Evolutionary conservation across 2,113 vertebrate genomes (phyloP).

Genomic region (Centropus bengalensis): DNA sequence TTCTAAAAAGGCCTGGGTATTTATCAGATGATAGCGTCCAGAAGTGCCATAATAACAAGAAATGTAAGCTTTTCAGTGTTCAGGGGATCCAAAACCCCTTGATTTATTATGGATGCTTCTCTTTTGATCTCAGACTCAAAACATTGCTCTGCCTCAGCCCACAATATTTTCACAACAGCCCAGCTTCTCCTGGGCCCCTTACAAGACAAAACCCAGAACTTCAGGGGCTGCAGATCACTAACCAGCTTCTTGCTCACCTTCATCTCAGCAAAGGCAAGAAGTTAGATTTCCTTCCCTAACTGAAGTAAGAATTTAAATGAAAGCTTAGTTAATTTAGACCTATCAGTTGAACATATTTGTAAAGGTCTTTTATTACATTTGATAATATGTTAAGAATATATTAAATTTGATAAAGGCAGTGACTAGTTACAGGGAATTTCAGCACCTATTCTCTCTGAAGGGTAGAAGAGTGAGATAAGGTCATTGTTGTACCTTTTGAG

Average conservation of each 20-base stretch:
- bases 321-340: not conserved
- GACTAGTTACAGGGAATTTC: not conserved
- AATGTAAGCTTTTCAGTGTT: not conserved
- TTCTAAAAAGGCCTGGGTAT: not conserved
- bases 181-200: not conserved
- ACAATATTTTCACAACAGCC: not conserved
- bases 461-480: not conserved
- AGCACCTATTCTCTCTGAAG: not conserved
- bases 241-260: not conserved
- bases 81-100: not conserved
- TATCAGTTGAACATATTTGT: not conserved
- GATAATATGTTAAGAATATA: not conserved
- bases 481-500: not conserved
- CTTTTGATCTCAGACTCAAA: not conserved
- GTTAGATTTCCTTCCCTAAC: not conserved
- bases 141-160: not conserved
- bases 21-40: not conserved
- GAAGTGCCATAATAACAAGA: not conserved
- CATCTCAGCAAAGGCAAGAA: not conserved
- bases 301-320: not conserved
- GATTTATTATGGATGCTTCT: not conserved
- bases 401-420: not conserved
- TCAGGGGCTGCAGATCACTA: not conserved
- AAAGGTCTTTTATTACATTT: not conserved
- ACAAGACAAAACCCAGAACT: not conserved